Evolutionary conservation across 2,888 invertebrate genomes (phyloP), one percentile per base, ranked within the genome.

Genomic region (Protodeltote pygarga): DNA sequence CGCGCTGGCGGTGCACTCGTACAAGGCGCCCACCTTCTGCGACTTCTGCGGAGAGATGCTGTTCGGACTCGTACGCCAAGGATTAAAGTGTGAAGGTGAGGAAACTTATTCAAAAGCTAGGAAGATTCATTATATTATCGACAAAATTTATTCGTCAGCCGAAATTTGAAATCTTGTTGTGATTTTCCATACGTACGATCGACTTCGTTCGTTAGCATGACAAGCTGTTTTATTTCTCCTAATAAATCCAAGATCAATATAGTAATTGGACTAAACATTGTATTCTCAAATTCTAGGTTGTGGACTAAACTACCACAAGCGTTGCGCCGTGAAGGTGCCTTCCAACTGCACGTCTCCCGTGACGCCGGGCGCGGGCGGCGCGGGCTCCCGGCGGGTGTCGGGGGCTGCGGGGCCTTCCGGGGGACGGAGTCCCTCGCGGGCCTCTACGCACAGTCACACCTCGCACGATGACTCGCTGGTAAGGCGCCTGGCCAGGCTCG

Each of bases 41-140:
- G 99, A 99, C 94, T 99, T 98, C 93, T 99, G 99, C 91, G 99
- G 99, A 21, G 99, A 99, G 92, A 98, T 99, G 98, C 94, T 99
- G 19, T 99, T 99, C 92, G 99, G 99, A 2, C 94, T 99, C 63
- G 98, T 99, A 58, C 95, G 98, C 44, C 99, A 99, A 93, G 99
- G 99, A 58, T 95, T 99, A 70, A 99, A 99, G 92, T 99, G 99
- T 91, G 98, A 99, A 94, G 99, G 98, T 98, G 68, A 45, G 16
- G 8, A 5, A n/a, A n/a, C n/a, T n/a, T n/a, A n/a, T n/a, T n/a
- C n/a, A n/a, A n/a, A n/a, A n/a, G n/a, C n/a, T n/a, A n/a, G n/a
- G n/a, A n/a, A n/a, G n/a, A n/a, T n/a, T n/a, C n/a, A n/a, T n/a
- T n/a, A n/a, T n/a, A n/a, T n/a, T n/a, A n/a, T n/a, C n/a, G n/a